Conservation (phyloP, 2,888 invertebrate genomes). For the Nemoura dubitans region DNA sequence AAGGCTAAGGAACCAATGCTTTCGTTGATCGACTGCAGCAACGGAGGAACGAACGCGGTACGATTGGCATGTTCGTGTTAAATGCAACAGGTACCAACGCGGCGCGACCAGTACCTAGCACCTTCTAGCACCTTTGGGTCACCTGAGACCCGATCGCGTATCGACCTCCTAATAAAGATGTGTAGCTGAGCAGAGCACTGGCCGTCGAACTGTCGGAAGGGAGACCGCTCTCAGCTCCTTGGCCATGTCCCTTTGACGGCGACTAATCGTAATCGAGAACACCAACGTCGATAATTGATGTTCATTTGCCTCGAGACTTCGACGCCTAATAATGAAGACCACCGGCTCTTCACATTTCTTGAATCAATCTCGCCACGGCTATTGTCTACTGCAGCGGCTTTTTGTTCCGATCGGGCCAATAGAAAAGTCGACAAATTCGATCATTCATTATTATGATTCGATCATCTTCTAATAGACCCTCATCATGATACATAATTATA, state of each 20-base stretch:
- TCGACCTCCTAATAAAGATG: not conserved
- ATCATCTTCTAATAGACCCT: conserved; percentile 40
- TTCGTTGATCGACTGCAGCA: too few relatives aligned
- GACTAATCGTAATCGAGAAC: conserved; percentile 51
- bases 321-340: conserved; percentile 41
- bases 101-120: too few relatives aligned
- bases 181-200: not conserved
- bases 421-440: conserved; percentile 31
- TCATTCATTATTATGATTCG: conserved; percentile 39
- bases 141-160: not conserved
- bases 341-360: conserved; percentile 28
- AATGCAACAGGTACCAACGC: too few relatives aligned
- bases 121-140: too few relatives aligned
- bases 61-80: too few relatives aligned
- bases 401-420: conserved; percentile 36
- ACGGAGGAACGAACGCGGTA: too few relatives aligned
- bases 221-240: not conserved
- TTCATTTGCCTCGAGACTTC: conserved; percentile 43
- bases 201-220: not conserved
- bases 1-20: too few relatives aligned
- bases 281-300: conserved; percentile 57
- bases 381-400: conserved; percentile 27
- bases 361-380: conserved; percentile 25
- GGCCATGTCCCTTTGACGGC: not conserved
- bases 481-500: conserved; percentile 23